These are phyloP conservation scores for Sciurus vulgaris DNA, from an alignment of 2,797 vertebrate species.

Conservation along the genomic window DNA sequence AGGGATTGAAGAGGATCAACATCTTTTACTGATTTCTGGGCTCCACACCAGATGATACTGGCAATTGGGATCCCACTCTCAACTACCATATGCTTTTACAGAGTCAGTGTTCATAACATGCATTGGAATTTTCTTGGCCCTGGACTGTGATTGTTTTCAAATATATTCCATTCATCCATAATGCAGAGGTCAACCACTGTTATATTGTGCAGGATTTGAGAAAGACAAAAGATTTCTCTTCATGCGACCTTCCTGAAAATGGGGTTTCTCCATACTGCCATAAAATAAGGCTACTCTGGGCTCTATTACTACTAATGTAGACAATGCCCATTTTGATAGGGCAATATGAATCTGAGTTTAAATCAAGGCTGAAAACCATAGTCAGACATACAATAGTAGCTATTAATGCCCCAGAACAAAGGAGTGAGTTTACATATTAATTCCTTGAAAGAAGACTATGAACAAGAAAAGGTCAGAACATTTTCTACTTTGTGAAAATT, in stretches of 20 bases:
- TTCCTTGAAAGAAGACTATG: neutral
- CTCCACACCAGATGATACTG: neutral
- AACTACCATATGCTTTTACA: neutral
- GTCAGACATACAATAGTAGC: neutral
- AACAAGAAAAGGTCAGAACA: conserved; percentile 14
- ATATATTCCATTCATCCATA: neutral
- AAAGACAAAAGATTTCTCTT: conserved; percentile 44
- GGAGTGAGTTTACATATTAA: neutral
- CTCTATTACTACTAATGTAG: neutral
- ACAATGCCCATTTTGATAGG: conserved; percentile 36
- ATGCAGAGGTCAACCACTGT: conserved; percentile 39
- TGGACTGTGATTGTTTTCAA: conserved; percentile 20
- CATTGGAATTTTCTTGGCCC: neutral
- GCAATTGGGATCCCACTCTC: neutral
- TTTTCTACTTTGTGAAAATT: conserved; percentile 41
- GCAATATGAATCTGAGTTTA: neutral
- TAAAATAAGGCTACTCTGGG: neutral
- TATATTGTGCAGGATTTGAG: neutral
- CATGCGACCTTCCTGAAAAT: conserved; percentile 7
- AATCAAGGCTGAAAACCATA: conserved; percentile 9
- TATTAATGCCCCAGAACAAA: conserved; percentile 29
- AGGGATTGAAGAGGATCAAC: neutral
- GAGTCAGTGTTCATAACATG: neutral
- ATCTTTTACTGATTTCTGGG: neutral
- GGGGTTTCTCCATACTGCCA: neutral